These are phyloP conservation scores for Melangyna quadrimaculata DNA, from an alignment of 2,888 invertebrate species.

Conservation along the genomic window DNA sequence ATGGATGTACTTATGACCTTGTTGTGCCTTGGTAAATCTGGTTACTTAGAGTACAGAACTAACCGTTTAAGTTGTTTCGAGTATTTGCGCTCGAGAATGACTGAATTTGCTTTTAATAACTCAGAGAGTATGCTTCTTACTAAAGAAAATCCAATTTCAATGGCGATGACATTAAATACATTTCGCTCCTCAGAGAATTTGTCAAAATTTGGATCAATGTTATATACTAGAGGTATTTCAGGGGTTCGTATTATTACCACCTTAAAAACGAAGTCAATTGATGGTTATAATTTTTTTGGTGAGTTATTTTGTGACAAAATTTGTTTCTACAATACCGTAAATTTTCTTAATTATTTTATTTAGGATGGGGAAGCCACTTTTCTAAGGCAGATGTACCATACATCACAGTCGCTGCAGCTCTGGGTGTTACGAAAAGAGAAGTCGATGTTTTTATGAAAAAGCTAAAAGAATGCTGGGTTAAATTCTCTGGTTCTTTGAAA, in stretches of 20 bases:
- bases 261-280: slow-evolving; percentile 82
- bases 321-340: neutral
- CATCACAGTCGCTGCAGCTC: slow-evolving; percentile 87
- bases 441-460: slow-evolving; percentile 86
- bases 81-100: slow-evolving; percentile 84
- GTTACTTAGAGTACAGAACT: slow-evolving; percentile 84
- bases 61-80: slow-evolving; percentile 84
- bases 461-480: slow-evolving; percentile 84
- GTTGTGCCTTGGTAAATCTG: slow-evolving; percentile 85
- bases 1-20: slow-evolving; percentile 90
- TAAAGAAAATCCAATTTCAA: slow-evolving; percentile 87
- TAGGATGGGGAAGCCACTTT: slow-evolving; percentile 88
- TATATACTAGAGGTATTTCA: slow-evolving; percentile 87
- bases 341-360: slow-evolving; percentile 27
- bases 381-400: slow-evolving; percentile 82
- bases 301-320: slow-evolving; percentile 39
- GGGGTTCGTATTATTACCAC: slow-evolving; percentile 86
- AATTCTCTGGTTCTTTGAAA: slow-evolving; percentile 61
- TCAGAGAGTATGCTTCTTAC: slow-evolving; percentile 84
- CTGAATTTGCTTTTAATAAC: slow-evolving; percentile 83
- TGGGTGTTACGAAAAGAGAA: slow-evolving; percentile 86
- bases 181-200: slow-evolving; percentile 77
- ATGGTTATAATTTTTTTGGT: slow-evolving; percentile 84
- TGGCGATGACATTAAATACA: slow-evolving; percentile 82
- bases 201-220: slow-evolving; percentile 87